These are phyloP conservation scores for Butorides virescens DNA, from an alignment of 2,113 vertebrate genomes.

Conservation along the genomic window DNA sequence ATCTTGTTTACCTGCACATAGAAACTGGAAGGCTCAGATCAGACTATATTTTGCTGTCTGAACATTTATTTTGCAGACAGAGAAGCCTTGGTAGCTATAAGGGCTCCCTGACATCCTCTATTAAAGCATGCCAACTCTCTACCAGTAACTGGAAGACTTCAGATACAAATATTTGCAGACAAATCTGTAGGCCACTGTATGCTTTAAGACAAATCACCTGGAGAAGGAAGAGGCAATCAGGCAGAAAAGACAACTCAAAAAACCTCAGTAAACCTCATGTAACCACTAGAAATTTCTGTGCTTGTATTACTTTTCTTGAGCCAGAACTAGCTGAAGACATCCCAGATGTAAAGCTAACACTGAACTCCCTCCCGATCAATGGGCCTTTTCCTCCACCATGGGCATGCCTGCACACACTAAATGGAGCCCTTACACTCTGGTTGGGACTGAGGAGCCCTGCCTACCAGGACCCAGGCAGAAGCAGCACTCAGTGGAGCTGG, in stretches of 20 bases:
- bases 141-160: background rate
- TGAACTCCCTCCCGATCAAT: background rate
- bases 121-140: background rate
- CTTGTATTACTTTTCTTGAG: background rate
- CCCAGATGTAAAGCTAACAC: background rate
- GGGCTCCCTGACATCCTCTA: background rate
- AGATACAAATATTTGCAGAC: background rate
- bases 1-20: background rate
- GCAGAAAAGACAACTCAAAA: background rate
- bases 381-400: background rate
- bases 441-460: background rate
- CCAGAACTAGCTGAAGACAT: background rate
- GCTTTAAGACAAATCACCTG: background rate
- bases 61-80: background rate
- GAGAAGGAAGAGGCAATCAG: background rate
- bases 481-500: background rate
- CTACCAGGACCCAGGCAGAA: background rate
- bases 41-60: background rate
- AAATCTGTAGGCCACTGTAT: background rate
- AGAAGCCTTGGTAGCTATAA: background rate
- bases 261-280: background rate
- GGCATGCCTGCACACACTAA: background rate
- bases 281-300: background rate
- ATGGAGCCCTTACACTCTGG: background rate
- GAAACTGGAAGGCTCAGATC: background rate